Base-by-base conservation (phyloP, 92 coral and sea anemone species). In the Palythoa grandiflora region DNA sequence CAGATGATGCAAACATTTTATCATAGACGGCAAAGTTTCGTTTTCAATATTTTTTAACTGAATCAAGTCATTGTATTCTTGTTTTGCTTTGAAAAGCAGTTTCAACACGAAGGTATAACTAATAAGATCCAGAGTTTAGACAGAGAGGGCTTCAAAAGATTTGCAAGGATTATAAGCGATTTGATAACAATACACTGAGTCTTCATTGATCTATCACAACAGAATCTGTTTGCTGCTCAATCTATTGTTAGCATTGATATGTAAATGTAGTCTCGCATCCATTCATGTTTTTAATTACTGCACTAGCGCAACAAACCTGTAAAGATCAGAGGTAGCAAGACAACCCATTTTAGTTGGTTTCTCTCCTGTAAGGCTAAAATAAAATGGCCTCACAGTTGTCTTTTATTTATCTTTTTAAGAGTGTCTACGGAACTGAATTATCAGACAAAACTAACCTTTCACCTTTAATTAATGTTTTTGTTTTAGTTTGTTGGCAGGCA, bases 51-150 rank as follows among this genome's bases (percentile, higher is more conserved):
- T 81, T 40, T 15, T 21, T 13, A 20, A 20, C 8, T 16, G 20
- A 38, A 40, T 65, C 40, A 66, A 66, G 19, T 17, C 21, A 20
- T 38, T 44, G 57, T 40, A n/a, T 37, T 80, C 74, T 1, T 8
- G 37, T 9, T 15, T 19, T 47, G 76, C 75, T 81, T 10, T 51
- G 39, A 11, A 65, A 47, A 66, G 75, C 75, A 66, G 60, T 66
- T 81, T 81, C 38, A n/a, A 50, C 85, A 80, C 86, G 4, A 66
- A 81, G 63, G n/a, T 38, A n/a, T n/a, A n/a, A n/a, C n/a, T n/a
- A n/a, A n/a, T n/a, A 14, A 63, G 74, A 10, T 65, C 40, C n/a
- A 9, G 9, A 7, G 14, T 63, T 9, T 61, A 80, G 40, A 59
- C 74, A 44, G n/a, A 63, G 7, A 2, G 8, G 65, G 20, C 40